Percentiles rank a stretch among this genome's conserved stretches.
Evolutionary conservation across 2,888 invertebrate genomes (phyloP).

Genomic region (Oeneis ivallda): DNA sequence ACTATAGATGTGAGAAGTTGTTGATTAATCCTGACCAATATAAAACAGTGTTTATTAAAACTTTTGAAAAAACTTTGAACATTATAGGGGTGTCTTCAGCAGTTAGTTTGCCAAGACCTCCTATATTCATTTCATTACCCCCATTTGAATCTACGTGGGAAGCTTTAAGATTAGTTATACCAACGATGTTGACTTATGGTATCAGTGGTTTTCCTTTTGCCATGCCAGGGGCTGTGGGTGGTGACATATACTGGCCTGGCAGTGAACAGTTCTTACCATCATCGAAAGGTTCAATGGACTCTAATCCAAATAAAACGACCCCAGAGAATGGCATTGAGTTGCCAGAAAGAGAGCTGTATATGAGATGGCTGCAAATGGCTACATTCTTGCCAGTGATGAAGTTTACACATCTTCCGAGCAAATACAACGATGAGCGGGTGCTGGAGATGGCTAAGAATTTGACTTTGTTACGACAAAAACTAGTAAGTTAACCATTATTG

Average conservation of each 20-base stretch:
- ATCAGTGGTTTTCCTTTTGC: slow-evolving; percentile 96
- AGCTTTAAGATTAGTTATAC: slow-evolving; percentile 90
- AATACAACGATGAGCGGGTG: slow-evolving; percentile 90
- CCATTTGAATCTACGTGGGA: slow-evolving; percentile 95
- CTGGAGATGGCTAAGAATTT: slow-evolving; percentile 89
- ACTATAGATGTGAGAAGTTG: slow-evolving; percentile 88
- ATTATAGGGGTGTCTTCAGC: slow-evolving; percentile 93
- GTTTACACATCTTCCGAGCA: slow-evolving; percentile 94
- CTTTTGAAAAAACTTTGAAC: slow-evolving; percentile 82
- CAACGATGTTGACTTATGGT: slow-evolving; percentile 93
- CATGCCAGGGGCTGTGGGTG: slow-evolving; percentile 96
- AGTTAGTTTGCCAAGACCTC: slow-evolving; percentile 89
- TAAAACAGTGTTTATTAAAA: slow-evolving; percentile 86
- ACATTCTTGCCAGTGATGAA: slow-evolving; percentile 96
- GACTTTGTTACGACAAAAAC: slow-evolving; percentile 87
- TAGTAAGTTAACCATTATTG: slow-evolving; percentile 68
- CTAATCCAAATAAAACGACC: slow-evolving; percentile 54
- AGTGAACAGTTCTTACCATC: slow-evolving; percentile 79
- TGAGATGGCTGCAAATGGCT: slow-evolving; percentile 94
- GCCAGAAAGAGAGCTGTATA: slow-evolving; percentile 91
- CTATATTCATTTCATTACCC: slow-evolving; percentile 92
- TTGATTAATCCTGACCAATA: slow-evolving; percentile 92
- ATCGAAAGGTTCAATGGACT: slow-evolving; percentile 70
- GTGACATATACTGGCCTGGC: slow-evolving; percentile 87
- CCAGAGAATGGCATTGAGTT: slow-evolving; percentile 76